Evolutionary conservation across 2,888 invertebrate species (phyloP), one percentile per base, ranked within the genome.

Genomic region (Proisotoma minuta): DNA sequence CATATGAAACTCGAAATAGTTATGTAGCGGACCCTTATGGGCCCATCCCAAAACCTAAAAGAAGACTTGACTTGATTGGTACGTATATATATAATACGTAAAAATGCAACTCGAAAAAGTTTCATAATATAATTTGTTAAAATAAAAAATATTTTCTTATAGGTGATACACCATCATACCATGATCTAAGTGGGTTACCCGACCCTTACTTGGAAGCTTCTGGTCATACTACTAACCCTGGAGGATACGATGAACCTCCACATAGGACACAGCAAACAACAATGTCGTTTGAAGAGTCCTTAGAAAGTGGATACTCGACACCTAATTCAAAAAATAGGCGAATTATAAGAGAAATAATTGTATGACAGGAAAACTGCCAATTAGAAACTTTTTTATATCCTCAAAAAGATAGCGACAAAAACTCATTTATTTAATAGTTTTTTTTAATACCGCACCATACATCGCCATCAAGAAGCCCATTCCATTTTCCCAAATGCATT

Each of bases 271-370:
- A 87, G 76, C 91, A 91, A 78, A 85, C 91, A 79, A 90, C 90
- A 64, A 84, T 92, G 74, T 89, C 89, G 77, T 93, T 93, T 80
- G 93, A 94, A 81, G 93, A 93, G 81, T 91, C 91, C 75, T 84
- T 92, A 57, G 94, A 93, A 81, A 91, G 91, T 68, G 94, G 93
- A 59, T 93, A 93, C 80, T 93, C 93, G 70, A 93, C 94, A 74
- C 93, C 93, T 68, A 93, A 93, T 81, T 91, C 92, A 75, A 86
- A 93, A 77, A 89, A 90, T 76, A 85, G 93, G 74, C 84, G 94
- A 77, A 92, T 94, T 79, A 93, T 94, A 77, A 86, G 93, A 75
- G 94, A 94, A 81, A 94, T 94, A 79, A 94, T 94, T 79, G 94
- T 94, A 76, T 89, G 64, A 69, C 66, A 66, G 68, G 68, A 72